Evolutionary conservation across 2,113 vertebrate species (phyloP).

Genomic region (Thomomys bottae): DNA sequence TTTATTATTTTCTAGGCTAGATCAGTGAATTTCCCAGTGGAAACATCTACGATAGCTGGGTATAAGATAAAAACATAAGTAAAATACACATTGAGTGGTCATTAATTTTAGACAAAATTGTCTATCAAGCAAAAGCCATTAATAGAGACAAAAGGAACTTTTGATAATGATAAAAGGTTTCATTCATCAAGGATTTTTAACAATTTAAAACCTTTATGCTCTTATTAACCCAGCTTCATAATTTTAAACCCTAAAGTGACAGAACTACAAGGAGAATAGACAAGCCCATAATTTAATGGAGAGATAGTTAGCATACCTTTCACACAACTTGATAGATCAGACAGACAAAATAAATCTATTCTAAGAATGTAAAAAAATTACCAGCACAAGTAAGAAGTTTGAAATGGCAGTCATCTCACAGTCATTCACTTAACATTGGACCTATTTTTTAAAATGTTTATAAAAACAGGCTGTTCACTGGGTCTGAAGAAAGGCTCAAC

Average conservation of each 20-base stretch:
- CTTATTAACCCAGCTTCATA: slow-evolving; percentile 39
- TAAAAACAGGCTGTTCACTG: neutral
- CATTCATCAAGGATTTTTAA: slow-evolving; percentile 33
- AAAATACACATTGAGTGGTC: slow-evolving; percentile 21
- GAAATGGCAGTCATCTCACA: neutral
- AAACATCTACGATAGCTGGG: slow-evolving; percentile 35
- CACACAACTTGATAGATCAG: neutral
- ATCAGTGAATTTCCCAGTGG: neutral
- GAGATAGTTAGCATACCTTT: neutral
- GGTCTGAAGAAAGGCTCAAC: neutral
- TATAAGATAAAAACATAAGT: slow-evolving; percentile 39
- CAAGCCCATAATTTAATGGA: slow-evolving; percentile 10
- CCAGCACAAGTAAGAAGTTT: neutral
- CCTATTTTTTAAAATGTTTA: slow-evolving; percentile 17
- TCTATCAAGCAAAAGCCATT: slow-evolving; percentile 47
- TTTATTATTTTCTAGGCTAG: neutral
- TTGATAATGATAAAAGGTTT: slow-evolving; percentile 43
- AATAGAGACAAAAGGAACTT: neutral
- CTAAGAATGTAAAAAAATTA: neutral
- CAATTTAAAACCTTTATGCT: slow-evolving; percentile 31
- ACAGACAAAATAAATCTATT: slow-evolving; percentile 6
- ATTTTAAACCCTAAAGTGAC: slow-evolving; percentile 38
- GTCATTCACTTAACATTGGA: neutral
- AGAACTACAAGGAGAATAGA: slow-evolving; percentile 37
- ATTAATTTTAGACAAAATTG: slow-evolving; percentile 49